These are phyloP conservation scores for Asbolus verrucosus DNA, from an alignment of 1,140 invertebrate species.

Conservation along the genomic window DNA sequence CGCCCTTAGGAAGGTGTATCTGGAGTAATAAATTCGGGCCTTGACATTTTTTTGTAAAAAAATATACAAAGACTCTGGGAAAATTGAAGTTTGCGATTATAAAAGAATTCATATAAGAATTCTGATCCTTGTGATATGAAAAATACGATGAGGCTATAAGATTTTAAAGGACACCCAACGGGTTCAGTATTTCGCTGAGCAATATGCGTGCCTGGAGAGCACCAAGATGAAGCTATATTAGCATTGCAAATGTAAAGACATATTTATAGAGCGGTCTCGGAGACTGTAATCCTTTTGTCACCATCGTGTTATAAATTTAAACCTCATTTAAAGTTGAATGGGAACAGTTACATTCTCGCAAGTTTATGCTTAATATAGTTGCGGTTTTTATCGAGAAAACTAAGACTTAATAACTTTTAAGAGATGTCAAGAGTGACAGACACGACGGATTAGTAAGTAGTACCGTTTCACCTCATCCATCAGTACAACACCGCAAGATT, in stretches of 20 bases:
- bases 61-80: slow-evolving; percentile 28
- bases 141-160: slow-evolving; percentile 48
- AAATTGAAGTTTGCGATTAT: slow-evolving; percentile 46
- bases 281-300: slow-evolving; percentile 52
- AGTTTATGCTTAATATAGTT: slow-evolving; percentile 29
- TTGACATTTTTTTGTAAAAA: slow-evolving; percentile 40
- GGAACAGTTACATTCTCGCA: slow-evolving; percentile 42
- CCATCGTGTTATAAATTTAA: slow-evolving; percentile 51
- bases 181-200: slow-evolving; percentile 43
- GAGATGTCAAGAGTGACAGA: slow-evolving; percentile 15
- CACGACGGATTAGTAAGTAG: slow-evolving; percentile 49
- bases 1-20: slow-evolving; percentile 34
- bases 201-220: slow-evolving; percentile 49
- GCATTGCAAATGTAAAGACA: slow-evolving; percentile 52
- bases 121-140: slow-evolving; percentile 49
- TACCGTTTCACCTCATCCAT: slow-evolving; percentile 51
- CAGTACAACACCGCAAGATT: slow-evolving; percentile 52
- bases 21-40: slow-evolving; percentile 37
- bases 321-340: slow-evolving; percentile 49
- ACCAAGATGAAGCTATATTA: slow-evolving; percentile 50
- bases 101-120: slow-evolving; percentile 46
- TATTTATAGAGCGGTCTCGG: slow-evolving; percentile 50
- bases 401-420: slow-evolving; percentile 29
- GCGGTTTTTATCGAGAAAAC: slow-evolving; percentile 18
- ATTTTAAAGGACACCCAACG: slow-evolving; percentile 52